Base-by-base conservation (phyloP, 1,140 invertebrate genomes). In the Penaeus chinensis region DNA sequence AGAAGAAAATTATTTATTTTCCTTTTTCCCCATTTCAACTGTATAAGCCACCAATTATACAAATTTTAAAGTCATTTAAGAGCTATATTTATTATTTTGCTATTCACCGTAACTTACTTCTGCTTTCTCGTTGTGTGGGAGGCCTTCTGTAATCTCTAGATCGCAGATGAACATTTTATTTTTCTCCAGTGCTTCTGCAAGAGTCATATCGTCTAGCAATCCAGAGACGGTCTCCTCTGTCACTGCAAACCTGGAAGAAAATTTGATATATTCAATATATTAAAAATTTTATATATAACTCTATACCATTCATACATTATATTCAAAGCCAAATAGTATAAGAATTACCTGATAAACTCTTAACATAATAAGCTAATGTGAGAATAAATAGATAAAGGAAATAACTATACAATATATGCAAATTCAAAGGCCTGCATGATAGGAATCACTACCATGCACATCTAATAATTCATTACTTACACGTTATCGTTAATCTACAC, bases 151-250 rank as follows among this genome's bases (percentile, higher is more conserved):
- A 22, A 93, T 92, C 87, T 92, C 90, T 20, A 93, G 90, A 89
- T 94, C 93, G 54, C 93, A 92, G 0, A 93, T 91, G 89, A 93
- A 94, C 16, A 94, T 90, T 76, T 92, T 92, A 62, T 93, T 93
- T 3, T 91, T 90, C 77, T 92, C 90, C 8, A 94, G 90, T 27
- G 93, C 92, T 71, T 93, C 90, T 42, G 92, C 83, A 13, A 94
- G 82, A 7, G 91, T 91, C 87, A 91, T 86, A 0, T 92, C 93
- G 90, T 93, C 93, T 65, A 94, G 82, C 61, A 93, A 92, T 24
- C 92, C 92, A 54, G 91, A 87, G 60, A 94, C 90, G 90, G 92
- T 92, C n/a, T 93, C 92, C 20, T 92, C 91, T 24, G 91, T 92
- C 0, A 93, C 92, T 18, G 91, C 92, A 80, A 94, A 90, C 76